Evolutionary conservation across 2,113 vertebrate species (phyloP).

Genomic region (Oncorhynchus tshawytscha): DNA sequence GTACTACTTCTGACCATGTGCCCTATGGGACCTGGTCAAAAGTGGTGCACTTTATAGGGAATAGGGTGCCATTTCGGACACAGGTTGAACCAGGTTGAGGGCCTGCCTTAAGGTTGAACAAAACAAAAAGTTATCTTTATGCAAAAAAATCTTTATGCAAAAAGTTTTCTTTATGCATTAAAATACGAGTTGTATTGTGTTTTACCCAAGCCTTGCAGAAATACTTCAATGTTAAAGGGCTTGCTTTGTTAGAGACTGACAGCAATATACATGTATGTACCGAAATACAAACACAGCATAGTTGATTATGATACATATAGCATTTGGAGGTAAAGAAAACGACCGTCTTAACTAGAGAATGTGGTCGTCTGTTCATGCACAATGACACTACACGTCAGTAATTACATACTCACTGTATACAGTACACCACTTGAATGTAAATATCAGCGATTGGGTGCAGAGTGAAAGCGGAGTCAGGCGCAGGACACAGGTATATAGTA

Average conservation of each 20-base stretch:
- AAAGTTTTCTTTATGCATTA: conserved; percentile 55
- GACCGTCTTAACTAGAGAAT: no score
- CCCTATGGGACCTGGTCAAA: no score
- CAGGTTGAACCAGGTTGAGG: conserved; percentile 30
- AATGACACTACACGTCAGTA: no score
- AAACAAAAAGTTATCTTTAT: conserved; percentile 62
- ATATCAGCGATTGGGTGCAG: no score
- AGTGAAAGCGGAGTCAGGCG: no score
- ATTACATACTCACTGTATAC: no score
- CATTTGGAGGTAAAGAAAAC: no score
- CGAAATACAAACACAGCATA: conserved; percentile 11
- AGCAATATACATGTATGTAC: conserved; percentile 35
- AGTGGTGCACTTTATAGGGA: no score
- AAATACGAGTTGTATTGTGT: conserved; percentile 31
- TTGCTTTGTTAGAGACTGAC: conserved; percentile 57
- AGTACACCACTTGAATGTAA: no score
- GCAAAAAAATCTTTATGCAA: conserved; percentile 25
- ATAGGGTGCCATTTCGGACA: not conserved
- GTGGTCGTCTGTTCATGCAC: no score
- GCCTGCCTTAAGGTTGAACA: conserved; percentile 55
- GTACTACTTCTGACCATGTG: not conserved
- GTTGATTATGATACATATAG: no score
- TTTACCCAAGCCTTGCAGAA: conserved; percentile 66
- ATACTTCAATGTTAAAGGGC: conserved; percentile 64
- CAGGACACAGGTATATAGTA: no score